Conservation (phyloP, 2,113 vertebrate genomes). For the Willisornis vidua region DNA sequence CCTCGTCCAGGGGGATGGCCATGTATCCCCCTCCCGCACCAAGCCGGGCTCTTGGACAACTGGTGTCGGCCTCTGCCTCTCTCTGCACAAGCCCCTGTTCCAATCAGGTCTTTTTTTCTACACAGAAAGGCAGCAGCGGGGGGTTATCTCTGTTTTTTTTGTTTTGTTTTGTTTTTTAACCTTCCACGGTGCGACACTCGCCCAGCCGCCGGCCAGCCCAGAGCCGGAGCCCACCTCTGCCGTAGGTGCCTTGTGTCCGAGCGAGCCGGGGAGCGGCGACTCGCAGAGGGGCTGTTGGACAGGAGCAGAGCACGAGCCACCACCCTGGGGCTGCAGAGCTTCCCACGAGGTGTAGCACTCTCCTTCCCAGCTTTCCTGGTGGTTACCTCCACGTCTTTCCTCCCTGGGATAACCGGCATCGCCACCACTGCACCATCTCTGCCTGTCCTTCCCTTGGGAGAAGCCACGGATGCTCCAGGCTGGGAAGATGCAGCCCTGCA, state of each 20-base stretch:
- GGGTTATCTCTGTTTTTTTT: background rate
- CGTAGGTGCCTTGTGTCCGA: slow-evolving; percentile 78
- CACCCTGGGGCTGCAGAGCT: background rate
- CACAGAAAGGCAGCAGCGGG: slow-evolving; percentile 1
- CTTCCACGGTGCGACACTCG: slow-evolving; percentile 26
- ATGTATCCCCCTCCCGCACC: background rate
- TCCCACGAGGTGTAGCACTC: background rate
- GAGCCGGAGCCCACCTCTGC: slow-evolving; percentile 72
- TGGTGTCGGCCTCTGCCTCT: background rate
- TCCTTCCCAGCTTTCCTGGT: background rate
- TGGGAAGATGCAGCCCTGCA: background rate
- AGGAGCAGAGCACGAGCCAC: background rate
- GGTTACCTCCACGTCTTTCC: background rate
- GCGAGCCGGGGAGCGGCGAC: slow-evolving; percentile 2
- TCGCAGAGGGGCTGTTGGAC: background rate
- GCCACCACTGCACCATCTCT: background rate
- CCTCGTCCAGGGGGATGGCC: background rate
- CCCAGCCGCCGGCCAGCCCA: slow-evolving; percentile 29
- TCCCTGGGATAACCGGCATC: background rate
- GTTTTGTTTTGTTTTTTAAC: background rate
- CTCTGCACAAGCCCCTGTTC: slow-evolving; percentile 8
- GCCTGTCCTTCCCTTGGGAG: background rate
- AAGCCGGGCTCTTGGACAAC: background rate
- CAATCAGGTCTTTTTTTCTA: slow-evolving; percentile 47
- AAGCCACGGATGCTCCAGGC: background rate